Evolutionary conservation across 2,113 vertebrate genomes (phyloP).

Genomic region (Mobula birostris): DNA sequence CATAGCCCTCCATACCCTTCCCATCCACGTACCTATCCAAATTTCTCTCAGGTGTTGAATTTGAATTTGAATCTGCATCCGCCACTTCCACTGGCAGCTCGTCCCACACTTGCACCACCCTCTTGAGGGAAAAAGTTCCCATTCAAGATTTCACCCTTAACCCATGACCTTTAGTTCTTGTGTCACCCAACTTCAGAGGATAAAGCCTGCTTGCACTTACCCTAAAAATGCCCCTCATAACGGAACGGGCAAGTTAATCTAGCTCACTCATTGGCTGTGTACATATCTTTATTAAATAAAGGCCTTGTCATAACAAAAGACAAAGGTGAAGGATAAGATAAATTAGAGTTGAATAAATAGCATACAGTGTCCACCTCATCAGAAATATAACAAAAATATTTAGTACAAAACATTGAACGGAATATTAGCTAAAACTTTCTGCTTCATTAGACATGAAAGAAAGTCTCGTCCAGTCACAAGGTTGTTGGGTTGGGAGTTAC

Average conservation of each 20-base stretch:
- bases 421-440: slow-evolving; percentile 54
- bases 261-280: slow-evolving; percentile 60
- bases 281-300: slow-evolving; percentile 99
- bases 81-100: no score
- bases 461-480: background rate
- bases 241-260: slow-evolving; percentile 45
- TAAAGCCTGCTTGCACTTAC: no score
- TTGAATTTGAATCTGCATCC: no score
- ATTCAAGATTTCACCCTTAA: no score
- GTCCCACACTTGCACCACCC: no score
- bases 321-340: slow-evolving; percentile 99
- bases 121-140: no score
- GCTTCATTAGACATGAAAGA: background rate
- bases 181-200: no score
- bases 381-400: slow-evolving; percentile 92
- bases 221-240: no score
- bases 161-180: no score
- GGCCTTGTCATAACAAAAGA: slow-evolving; percentile 98
- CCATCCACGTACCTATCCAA: no score
- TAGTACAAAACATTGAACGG: slow-evolving; percentile 92
- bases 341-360: slow-evolving; percentile 99
- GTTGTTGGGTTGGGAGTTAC: background rate
- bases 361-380: slow-evolving; percentile 93
- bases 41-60: no score
- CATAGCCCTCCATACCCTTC: no score